Evolutionary conservation across 2,797 vertebrate species (phyloP), one percentile per base, ranked within the genome.

Genomic region (Lycodopsis pacificus): DNA sequence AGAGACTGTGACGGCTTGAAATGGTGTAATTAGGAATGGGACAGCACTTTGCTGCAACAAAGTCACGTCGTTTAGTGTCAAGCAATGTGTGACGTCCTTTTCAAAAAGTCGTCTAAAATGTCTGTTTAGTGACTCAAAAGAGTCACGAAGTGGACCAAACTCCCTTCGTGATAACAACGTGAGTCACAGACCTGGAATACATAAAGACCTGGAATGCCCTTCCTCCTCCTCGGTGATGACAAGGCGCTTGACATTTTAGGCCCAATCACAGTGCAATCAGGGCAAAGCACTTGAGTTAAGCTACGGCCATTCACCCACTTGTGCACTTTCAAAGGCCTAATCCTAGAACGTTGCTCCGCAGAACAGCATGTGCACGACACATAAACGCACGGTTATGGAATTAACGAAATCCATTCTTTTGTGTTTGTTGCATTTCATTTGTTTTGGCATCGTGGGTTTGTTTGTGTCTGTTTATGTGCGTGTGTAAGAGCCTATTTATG

Each of bases 251-350:
- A 81, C 79, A 79, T 83, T 86, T 88, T 32, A 70, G 74, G 56
- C 59, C 79, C 81, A 89, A 88, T 89, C 81, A 84, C 30, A 25
- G 53, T 17, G 57, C 80, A 86, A 87, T 87, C 88, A 85, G 76
- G 62, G 49, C 76, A 46, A 63, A 62, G 66, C 81, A 63, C 82
- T 86, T 38, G 14, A 76, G 56, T 65, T 38, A 46, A 80, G 30
- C 65, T 51, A 20, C 30, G 66, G 65, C 68, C 65, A 38, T 81
- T 81, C 74, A 65, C 53, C 80, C 76, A 49, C 75, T 79, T 57
- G 53, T 73, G 59, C 62, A 10, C 34, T 75, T 71, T 17, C 27
- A 61, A 66, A 82, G 22, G 5, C 71, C 67, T 58, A 79, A 80
- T 62, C 62, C 46, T 2, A 61, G 65, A 66, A 73, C 53, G 75